Conservation (phyloP, 2,113 vertebrate genomes). For the Saguinus midas region DNA sequence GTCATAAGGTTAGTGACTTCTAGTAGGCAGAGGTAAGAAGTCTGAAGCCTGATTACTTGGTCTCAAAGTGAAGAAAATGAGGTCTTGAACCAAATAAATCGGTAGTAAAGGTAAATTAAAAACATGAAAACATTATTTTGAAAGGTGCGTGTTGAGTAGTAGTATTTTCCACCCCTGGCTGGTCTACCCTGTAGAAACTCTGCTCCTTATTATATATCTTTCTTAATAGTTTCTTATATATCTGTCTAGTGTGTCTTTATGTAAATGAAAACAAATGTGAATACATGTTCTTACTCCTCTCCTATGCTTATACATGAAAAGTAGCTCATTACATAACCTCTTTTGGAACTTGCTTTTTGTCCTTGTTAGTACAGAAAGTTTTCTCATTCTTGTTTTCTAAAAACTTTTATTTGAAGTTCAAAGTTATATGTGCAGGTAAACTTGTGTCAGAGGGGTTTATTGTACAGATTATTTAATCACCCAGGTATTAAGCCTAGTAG, state of each 20-base stretch:
- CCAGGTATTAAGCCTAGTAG: no score
- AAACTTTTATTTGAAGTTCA: no score
- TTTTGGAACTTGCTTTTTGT: conserved; percentile 30
- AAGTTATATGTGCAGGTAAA: no score
- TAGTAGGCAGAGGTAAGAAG: neutral
- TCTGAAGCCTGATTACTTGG: neutral
- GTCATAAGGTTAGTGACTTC: neutral
- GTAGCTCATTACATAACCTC: neutral
- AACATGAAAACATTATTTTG: conserved; percentile 8
- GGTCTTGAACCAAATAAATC: neutral
- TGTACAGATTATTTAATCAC: no score
- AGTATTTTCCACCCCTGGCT: neutral
- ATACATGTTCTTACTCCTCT: neutral
- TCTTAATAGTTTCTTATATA: neutral
- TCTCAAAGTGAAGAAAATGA: neutral
- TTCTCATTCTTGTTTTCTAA: neutral
- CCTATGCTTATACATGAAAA: neutral
- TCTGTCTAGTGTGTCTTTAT: neutral
- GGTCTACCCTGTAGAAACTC: neutral
- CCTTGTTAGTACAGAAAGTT: neutral
- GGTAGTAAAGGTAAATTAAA: neutral
- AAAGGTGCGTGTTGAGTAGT: neutral
- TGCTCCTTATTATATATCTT: neutral
- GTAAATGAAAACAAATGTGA: neutral
- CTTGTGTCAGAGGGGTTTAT: no score